Evolutionary conservation across 2,113 vertebrate genomes (phyloP).

Genomic region (Rhipidura dahli): DNA sequence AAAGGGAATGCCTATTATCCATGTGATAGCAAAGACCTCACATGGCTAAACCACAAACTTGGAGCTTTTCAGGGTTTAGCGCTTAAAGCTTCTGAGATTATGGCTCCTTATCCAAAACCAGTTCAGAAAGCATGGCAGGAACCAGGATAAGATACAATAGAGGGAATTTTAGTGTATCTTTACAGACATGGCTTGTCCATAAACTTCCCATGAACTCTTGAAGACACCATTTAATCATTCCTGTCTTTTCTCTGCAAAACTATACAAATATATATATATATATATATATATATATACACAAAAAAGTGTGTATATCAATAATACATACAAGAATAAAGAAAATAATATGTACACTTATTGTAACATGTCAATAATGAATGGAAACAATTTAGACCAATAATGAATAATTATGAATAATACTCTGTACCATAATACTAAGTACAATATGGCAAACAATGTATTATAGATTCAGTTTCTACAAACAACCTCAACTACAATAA

Average conservation of each 20-base stretch:
- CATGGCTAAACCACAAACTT: not conserved
- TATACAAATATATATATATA: too few species aligned
- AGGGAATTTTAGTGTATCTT: not conserved
- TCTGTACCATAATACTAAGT: not conserved
- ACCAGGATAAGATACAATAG: not conserved
- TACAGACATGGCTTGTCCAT: not conserved
- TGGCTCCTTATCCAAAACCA: not conserved
- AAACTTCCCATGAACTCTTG: not conserved
- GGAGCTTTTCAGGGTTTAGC: not conserved
- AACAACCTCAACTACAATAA: not conserved
- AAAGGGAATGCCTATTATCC: conserved; percentile 1
- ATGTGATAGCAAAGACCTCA: conserved; percentile 22
- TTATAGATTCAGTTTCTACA: not conserved
- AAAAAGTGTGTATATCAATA: not conserved
- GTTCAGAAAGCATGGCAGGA: not conserved
- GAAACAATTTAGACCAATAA: not conserved
- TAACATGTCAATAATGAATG: not conserved
- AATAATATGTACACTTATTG: not conserved
- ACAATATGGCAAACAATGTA: not conserved
- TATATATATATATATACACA: not conserved
- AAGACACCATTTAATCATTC: not conserved
- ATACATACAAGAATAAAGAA: not conserved
- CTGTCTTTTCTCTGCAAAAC: not conserved
- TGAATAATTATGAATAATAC: not conserved
- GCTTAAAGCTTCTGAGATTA: not conserved